Conservation (phyloP, 2,113 vertebrate genomes). For the Patagioenas fasciata region DNA sequence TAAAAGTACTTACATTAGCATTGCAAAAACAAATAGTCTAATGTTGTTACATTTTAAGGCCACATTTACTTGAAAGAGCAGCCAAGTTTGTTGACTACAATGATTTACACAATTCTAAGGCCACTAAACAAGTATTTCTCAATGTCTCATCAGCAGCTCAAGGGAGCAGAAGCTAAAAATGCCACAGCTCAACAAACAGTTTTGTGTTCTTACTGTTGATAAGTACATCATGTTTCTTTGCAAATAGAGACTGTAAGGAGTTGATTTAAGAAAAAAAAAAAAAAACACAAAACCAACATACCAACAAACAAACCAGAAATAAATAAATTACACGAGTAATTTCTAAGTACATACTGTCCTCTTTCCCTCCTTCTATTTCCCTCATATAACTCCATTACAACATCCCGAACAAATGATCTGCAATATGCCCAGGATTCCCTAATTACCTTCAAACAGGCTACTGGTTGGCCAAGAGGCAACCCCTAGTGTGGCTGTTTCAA, state of each 20-base stretch:
- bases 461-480: neutral
- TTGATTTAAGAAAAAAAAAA: neutral
- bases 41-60: conserved; percentile 37
- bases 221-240: conserved; percentile 8
- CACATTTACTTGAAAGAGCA: conserved; percentile 24
- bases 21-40: conserved; percentile 38
- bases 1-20: neutral
- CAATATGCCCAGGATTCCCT: neutral
- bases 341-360: neutral
- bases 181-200: conserved; percentile 30
- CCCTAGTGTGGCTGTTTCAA: neutral
- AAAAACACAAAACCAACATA: neutral
- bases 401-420: neutral
- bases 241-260: neutral
- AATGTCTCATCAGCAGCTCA: conserved; percentile 35
- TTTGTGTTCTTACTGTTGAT: neutral
- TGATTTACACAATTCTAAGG: conserved; percentile 36
- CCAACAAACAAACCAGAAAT: neutral
- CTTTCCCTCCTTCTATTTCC: neutral
- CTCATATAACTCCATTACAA: neutral
- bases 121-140: conserved; percentile 52
- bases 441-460: neutral
- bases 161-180: conserved; percentile 51
- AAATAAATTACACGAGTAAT: neutral
- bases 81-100: conserved; percentile 50